Evolutionary conservation across 2,113 vertebrate species (phyloP).

Genomic region (Dendropsophus ebraccatus): DNA sequence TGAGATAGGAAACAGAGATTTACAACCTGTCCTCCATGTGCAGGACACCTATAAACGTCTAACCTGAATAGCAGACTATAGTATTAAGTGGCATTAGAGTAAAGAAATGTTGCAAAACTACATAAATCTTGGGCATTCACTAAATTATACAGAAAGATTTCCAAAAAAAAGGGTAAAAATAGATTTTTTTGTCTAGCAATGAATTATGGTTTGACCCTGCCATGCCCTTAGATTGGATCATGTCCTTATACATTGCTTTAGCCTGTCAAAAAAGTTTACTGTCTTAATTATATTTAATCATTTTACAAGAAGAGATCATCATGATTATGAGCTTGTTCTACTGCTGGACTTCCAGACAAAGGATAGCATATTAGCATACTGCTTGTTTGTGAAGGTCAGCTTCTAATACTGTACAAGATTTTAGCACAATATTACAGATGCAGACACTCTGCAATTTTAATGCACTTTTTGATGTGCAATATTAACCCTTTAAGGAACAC

Average conservation of each 20-base stretch:
- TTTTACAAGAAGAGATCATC: slow-evolving; percentile 1
- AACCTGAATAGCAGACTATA: not conserved
- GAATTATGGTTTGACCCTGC: not conserved
- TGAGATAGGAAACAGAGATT: not conserved
- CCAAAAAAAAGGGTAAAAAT: not conserved
- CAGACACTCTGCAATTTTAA: not conserved
- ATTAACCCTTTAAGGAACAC: not conserved
- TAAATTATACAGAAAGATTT: not conserved
- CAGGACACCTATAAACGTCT: not conserved
- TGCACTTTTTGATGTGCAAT: not conserved
- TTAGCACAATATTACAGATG: not conserved
- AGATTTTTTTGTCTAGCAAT: not conserved
- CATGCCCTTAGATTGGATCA: not conserved
- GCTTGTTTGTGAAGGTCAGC: not conserved
- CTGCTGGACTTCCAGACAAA: not conserved
- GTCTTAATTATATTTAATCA: slow-evolving; percentile 8
- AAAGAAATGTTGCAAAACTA: not conserved
- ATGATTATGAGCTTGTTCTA: not conserved
- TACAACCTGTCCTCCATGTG: not conserved
- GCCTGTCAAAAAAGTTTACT: slow-evolving; percentile 3
- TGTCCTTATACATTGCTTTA: not conserved
- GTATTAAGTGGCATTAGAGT: not conserved
- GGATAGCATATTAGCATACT: not conserved
- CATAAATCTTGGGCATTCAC: not conserved
- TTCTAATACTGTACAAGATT: not conserved